These are phyloP conservation scores for Palaemon carinicauda DNA, from an alignment of 1,140 invertebrate species.

Conservation along the genomic window DNA sequence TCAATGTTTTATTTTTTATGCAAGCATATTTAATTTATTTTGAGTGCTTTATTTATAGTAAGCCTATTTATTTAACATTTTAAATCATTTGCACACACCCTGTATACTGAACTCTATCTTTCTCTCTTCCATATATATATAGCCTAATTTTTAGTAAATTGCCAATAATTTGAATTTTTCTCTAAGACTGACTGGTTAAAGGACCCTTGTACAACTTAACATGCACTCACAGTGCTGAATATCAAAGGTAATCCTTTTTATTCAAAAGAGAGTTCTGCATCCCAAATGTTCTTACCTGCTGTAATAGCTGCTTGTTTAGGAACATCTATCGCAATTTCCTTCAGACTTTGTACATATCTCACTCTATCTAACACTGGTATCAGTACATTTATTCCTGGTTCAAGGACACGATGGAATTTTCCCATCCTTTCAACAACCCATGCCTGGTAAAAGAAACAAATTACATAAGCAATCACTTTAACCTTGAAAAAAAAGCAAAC, in stretches of 20 bases:
- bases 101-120: too few species aligned
- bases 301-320: slow-evolving; percentile 99
- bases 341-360: slow-evolving; percentile 98
- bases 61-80: too few species aligned
- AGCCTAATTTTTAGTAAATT: too few species aligned
- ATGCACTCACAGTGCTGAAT: too few species aligned
- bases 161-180: too few species aligned
- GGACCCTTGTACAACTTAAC: too few species aligned
- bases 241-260: neutral
- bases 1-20: too few species aligned
- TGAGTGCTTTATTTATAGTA: too few species aligned
- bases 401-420: slow-evolving; percentile 89
- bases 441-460: slow-evolving; percentile 80
- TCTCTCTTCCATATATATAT: too few species aligned
- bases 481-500: neutral
- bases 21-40: too few species aligned
- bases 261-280: neutral
- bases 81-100: too few species aligned
- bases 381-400: slow-evolving; percentile 94
- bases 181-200: too few species aligned
- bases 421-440: slow-evolving; percentile 99
- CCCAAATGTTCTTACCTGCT: neutral
- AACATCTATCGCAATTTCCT: slow-evolving; percentile 99
- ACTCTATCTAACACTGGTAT: slow-evolving; percentile 92
- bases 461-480: neutral